A percentile compares a stretch with the other conserved stretches of the same genome.
phyloP scores from a whole-genome alignment of 1,140 invertebrate species.

The Ooceraea biroi region DNA sequence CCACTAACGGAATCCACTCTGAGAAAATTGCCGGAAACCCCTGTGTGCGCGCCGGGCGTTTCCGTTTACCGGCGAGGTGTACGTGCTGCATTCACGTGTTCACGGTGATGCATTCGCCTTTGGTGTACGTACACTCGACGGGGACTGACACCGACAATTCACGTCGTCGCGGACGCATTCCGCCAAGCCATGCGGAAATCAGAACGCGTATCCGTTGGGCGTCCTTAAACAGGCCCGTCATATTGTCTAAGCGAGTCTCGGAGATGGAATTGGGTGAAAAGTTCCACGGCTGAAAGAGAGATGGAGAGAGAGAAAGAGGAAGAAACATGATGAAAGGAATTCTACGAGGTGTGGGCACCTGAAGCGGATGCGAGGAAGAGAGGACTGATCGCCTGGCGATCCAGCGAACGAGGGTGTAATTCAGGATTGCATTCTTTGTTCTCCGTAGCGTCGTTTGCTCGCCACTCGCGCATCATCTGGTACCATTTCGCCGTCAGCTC shows the following conservation, averaged over 20 bases:
- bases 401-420: no score
- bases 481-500: no score
- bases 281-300: background rate
- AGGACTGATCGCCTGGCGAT: no score
- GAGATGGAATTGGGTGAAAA: background rate
- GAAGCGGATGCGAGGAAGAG: no score
- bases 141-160: constrained; percentile 31
- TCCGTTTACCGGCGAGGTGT: constrained; percentile 4
- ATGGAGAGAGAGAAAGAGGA: background rate
- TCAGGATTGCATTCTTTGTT: no score
- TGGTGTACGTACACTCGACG: background rate
- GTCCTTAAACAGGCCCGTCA: background rate
- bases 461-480: no score
- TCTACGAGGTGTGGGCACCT: no score
- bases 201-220: constrained; percentile 38
- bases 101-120: background rate
- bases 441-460: no score
- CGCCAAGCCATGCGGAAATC: constrained; percentile 40
- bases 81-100: background rate
- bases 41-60: background rate
- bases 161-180: constrained; percentile 34
- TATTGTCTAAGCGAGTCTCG: background rate
- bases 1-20: constrained; percentile 44
- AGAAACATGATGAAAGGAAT: no score
- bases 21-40: constrained; percentile 46